Percentiles rank a stretch among this genome's conserved stretches.
phyloP scores from a whole-genome alignment of 2,113 vertebrate genomes.

The Oenanthe oenanthe region DNA sequence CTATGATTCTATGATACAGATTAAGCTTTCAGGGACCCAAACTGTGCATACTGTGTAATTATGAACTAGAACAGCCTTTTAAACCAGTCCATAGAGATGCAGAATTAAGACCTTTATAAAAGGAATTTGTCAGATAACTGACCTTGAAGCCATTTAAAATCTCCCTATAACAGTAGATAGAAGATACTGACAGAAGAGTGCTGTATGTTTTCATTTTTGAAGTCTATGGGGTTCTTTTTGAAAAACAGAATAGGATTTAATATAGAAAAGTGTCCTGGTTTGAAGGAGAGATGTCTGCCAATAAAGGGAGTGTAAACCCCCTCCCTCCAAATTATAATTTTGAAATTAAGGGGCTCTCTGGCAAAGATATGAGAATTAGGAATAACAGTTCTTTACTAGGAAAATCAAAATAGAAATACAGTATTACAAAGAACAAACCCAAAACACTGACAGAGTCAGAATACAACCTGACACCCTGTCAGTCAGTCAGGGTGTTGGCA shows the following conservation, averaged over 20 bases:
- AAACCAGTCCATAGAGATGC: neutral
- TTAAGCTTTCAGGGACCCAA: neutral
- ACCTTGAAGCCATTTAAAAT: neutral
- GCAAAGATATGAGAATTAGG: too few relatives aligned
- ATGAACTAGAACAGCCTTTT: neutral
- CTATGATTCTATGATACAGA: neutral
- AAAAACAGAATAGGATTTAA: neutral
- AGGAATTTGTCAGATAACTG: neutral
- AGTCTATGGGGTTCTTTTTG: neutral
- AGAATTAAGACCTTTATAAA: neutral
- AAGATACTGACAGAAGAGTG: neutral
- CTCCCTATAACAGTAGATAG: neutral
- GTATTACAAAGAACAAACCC: too few relatives aligned
- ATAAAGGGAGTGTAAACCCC: too few relatives aligned
- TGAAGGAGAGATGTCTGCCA: too few relatives aligned
- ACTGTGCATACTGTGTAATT: rapidly evolving
- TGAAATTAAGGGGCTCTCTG: too few relatives aligned
- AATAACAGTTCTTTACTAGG: too few relatives aligned
- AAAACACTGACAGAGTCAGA: too few relatives aligned
- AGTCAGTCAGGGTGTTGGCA: too few relatives aligned
- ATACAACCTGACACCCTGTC: too few relatives aligned
- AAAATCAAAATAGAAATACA: too few relatives aligned
- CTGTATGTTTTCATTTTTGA: neutral
- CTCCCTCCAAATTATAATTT: too few relatives aligned
- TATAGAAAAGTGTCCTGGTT: neutral